Evolutionary conservation across 2,113 vertebrate species (phyloP), one percentile per base, ranked within the genome.

Genomic region (Probosciger aterrimus): DNA sequence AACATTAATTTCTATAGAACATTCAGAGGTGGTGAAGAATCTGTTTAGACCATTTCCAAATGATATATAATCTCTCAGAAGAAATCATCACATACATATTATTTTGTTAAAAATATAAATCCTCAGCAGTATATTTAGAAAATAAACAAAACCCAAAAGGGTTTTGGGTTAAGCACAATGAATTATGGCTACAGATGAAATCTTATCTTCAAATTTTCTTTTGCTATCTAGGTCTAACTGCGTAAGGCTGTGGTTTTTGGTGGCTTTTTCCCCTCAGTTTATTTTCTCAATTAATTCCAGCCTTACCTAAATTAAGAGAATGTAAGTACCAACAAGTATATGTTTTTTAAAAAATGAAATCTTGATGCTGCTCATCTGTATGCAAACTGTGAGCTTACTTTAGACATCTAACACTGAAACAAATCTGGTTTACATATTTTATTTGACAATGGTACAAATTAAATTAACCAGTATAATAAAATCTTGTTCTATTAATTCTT

Each of bases 401-500:
- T 17, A 74, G 28, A 67, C 8, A 83, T 23, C 28, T 46, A 70
- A 83, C 31, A 70, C 23, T 49, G 44, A 43, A 88, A 86, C 35
- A 60, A 46, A 53, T 73, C 25, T 76, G 57, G 14, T 93, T 83
- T 44, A 68, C 25, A 23, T 79, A 76, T 83, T 97, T 96, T 96
- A 96, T 96, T 96, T 93, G 43, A 92, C 77, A 92, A 35, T 24
- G 37, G 44, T 84, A 93, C 88, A 89, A 95, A 94, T 79, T 28
- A 79, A 83, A 44, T 91, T 86, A 47, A 91, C 31, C n/a, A 37
- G 2, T 74, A 93, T 55, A 53, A 74, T 53, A 94, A 93, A 97
- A 90, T 39, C 71, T 94, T 88, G 52, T 93, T 97, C 83, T 94
- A 79, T 93, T 95, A 47, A 88, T 91, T 85, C 50, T 67, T 89